Percentiles rank a stretch among this genome's conserved stretches.
These are phyloP conservation scores for Acrocephalus arundinaceus DNA, from an alignment of 2,113 vertebrate species.

Conservation along the genomic window DNA sequence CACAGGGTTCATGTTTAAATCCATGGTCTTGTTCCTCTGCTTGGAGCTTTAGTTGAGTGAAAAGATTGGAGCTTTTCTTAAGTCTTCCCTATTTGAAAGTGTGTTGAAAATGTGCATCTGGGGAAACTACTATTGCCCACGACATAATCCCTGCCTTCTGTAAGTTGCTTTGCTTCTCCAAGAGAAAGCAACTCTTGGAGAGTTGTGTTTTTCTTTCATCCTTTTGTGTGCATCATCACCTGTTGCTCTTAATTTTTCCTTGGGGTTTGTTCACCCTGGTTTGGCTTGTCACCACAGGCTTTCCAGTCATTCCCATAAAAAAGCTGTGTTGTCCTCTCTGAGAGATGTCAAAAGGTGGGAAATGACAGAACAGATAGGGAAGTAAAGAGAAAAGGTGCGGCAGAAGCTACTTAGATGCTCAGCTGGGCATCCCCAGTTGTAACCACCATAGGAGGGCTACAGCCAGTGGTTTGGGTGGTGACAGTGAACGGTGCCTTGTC, in stretches of 20 bases:
- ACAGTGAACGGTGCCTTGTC: rapidly evolving
- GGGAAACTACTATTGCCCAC: background rate
- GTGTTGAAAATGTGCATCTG: background rate
- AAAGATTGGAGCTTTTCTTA: background rate
- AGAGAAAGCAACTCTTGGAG: background rate
- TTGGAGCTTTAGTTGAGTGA: background rate
- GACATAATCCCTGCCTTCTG: rapidly evolving
- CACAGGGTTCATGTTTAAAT: background rate
- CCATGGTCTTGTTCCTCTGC: background rate
- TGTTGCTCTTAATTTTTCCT: background rate
- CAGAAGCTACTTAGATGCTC: background rate
- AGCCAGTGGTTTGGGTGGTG: background rate
- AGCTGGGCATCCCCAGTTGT: background rate
- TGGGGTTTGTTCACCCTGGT: background rate
- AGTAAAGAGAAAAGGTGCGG: background rate
- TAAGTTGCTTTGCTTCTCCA: background rate
- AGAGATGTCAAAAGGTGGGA: background rate
- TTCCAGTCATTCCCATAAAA: background rate
- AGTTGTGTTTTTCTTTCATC: background rate
- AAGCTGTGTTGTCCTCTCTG: background rate
- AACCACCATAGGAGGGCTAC: background rate
- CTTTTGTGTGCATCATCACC: background rate
- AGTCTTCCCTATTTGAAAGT: background rate
- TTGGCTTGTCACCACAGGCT: background rate
- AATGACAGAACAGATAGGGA: background rate